phyloP scores from a whole-genome alignment of 2,888 invertebrate genomes.

The Caenorhabditis plicata region DNA sequence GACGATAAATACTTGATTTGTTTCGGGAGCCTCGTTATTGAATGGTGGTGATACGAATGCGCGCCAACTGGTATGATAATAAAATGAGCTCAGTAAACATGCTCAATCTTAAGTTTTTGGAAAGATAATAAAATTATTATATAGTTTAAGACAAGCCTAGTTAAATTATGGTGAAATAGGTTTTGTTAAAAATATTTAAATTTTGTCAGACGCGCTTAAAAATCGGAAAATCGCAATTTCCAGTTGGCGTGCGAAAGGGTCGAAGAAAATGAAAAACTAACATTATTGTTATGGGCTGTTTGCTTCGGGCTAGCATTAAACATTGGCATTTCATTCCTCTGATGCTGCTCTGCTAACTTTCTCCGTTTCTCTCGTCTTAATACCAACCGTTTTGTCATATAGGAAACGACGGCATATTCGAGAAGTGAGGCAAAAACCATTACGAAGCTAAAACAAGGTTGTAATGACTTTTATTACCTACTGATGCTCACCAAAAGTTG shows the following conservation, averaged over 20 bases:
- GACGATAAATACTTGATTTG: no score
- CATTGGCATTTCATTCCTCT: conserved; percentile 49
- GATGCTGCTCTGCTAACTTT: conserved; percentile 49
- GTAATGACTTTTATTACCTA: no score
- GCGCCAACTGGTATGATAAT: no score
- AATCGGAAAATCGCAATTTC: background rate
- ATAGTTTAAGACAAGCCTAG: no score
- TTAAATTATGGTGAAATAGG: no score
- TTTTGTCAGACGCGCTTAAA: background rate
- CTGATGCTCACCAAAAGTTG: conserved; percentile 55
- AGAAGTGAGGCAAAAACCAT: conserved; percentile 78
- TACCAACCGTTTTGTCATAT: conserved; percentile 94
- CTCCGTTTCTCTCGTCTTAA: conserved; percentile 78
- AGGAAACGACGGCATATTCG: conserved; percentile 96
- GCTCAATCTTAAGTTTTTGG: no score
- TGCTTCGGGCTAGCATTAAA: conserved; percentile 44
- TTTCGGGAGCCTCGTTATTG: no score
- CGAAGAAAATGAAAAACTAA: no score
- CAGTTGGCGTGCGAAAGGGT: background rate
- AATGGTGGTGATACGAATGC: no score
- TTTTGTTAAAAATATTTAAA: no score
- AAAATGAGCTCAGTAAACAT: no score
- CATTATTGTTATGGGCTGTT: conserved; percentile 42
- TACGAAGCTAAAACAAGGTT: conserved; percentile 49
- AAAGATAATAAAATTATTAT: no score